phyloP scores from a whole-genome alignment of 64 coral and sea anemone genomes.

The Montipora capricornis region DNA sequence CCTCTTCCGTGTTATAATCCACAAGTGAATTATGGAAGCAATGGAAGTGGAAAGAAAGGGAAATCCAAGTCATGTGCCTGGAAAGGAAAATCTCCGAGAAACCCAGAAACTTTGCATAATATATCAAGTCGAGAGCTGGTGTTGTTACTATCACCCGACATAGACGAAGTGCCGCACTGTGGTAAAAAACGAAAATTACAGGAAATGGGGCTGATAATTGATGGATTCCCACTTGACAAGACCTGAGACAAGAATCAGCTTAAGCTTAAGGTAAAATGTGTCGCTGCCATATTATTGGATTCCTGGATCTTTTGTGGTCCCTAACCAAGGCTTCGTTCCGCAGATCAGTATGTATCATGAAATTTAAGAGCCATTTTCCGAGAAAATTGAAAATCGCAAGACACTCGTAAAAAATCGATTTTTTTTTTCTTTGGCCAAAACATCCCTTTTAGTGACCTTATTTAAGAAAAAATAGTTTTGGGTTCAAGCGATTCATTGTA shows the following conservation, averaged over 20 bases:
- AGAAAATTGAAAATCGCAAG: too few species aligned
- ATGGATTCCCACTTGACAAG: slow-evolving; percentile 62
- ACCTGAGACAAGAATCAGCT: slow-evolving; percentile 49
- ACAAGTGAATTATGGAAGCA: not conserved
- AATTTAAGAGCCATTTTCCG: too few species aligned
- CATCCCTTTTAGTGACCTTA: too few species aligned
- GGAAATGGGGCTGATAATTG: slow-evolving; percentile 46
- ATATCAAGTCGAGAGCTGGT: slow-evolving; percentile 25
- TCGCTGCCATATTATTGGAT: too few species aligned
- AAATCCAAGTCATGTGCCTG: not conserved
- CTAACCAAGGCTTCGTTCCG: too few species aligned
- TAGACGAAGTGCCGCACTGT: slow-evolving; percentile 13
- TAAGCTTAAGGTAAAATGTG: slow-evolving; percentile 16
- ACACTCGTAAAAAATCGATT: too few species aligned
- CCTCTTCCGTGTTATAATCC: too few species aligned
- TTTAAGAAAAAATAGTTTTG: too few species aligned
- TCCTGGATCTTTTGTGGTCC: too few species aligned
- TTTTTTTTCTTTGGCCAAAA: too few species aligned
- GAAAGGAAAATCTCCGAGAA: not conserved
- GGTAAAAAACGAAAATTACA: slow-evolving; percentile 48
- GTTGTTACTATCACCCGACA: slow-evolving; percentile 10
- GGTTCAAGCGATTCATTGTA: too few species aligned
- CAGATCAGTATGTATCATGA: too few species aligned
- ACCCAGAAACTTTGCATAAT: not conserved
- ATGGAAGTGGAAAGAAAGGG: not conserved